Percentiles rank a stretch among this genome's conserved stretches.
Evolutionary conservation across 2,888 invertebrate species (phyloP).

Genomic region (Lomographa bimaculata): DNA sequence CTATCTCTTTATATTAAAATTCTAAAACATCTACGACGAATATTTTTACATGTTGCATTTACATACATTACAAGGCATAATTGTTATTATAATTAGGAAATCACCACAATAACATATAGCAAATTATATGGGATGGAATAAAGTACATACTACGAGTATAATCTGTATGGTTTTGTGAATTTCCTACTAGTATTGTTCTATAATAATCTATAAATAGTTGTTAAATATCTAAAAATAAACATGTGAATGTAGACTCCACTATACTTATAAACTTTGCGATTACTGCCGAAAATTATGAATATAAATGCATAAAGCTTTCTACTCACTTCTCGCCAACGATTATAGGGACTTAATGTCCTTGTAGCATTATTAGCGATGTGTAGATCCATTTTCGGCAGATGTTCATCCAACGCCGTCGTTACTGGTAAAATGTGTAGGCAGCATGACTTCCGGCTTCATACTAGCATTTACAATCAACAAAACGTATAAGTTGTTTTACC

Average conservation of each 20-base stretch:
- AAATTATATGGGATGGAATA: constrained; percentile 18
- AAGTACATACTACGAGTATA: constrained; percentile 19
- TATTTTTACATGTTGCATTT: constrained; percentile 72
- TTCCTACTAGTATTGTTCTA: constrained; percentile 14
- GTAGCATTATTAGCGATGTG: background rate
- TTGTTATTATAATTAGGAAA: constrained; percentile 33
- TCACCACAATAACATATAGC: constrained; percentile 23
- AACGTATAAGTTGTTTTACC: constrained; percentile 36
- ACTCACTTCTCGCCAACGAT: constrained; percentile 1
- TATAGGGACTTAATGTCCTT: background rate
- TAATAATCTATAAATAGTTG: constrained; percentile 4
- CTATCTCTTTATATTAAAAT: constrained; percentile 47
- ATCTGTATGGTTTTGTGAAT: constrained; percentile 17
- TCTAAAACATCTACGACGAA: constrained; percentile 61
- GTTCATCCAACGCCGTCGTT: background rate
- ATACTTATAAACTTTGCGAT: constrained; percentile 13
- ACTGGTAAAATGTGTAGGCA: constrained; percentile 5
- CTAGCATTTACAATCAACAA: constrained; percentile 29
- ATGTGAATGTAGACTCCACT: constrained; percentile 5
- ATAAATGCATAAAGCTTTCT: constrained; percentile 7
- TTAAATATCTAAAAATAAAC: constrained; percentile 12
- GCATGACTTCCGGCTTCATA: constrained; percentile 14
- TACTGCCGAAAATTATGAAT: background rate
- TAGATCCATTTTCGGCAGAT: background rate
- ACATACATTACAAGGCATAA: constrained; percentile 74